Base-by-base conservation (phyloP, 2,113 vertebrate species). In the Rhea pennata region DNA sequence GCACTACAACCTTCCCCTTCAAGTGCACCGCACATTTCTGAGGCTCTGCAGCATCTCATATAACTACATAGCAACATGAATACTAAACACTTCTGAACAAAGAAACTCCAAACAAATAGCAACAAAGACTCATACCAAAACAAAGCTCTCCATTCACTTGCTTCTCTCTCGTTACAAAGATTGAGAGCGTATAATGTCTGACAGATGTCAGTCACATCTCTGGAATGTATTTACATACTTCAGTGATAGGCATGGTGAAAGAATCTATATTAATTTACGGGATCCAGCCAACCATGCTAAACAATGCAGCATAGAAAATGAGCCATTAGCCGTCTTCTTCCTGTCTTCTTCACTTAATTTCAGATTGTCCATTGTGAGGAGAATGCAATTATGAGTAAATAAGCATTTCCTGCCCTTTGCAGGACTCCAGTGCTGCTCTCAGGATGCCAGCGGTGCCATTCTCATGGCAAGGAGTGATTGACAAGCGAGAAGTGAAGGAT, bases 301-400 rank as follows among this genome's bases (percentile, higher is more conserved):
- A 73, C 2, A 56, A 20, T 13, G 14, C 51, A 88, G 12, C 24
- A 58, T 1, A 87, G 44, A 62, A 79, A 62, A 66, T 2, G 0
- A 93, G 22, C 2, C 29, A 83, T 92, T 15, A 69, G 13, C 12
- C 51, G 19, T n/a, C 42, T 80, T 90, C n/a, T 80, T 22, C 9
- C 5, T 10, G 22, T 58, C 14, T 27, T 69, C 62, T 70, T 87
- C 14, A 74, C 77, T 87, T 89, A 56, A 91, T 92, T 46, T 62
- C 53, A 8, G 16, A 62, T 31, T 88, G 33, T 29, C 91, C 83
- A 54, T 62, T 73, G 4, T 36, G 86, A 79, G 10, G 6, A 10
- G 88, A 92, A 90, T 80, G 12, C 20, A 83, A 80, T 90, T 92
- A 90, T 36, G 50, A 92, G 69, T 79, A 84, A 93, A 90, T 61